Base-by-base conservation (phyloP, 2,888 invertebrate genomes). In the Kuschelorhynchus macadamiae region DNA sequence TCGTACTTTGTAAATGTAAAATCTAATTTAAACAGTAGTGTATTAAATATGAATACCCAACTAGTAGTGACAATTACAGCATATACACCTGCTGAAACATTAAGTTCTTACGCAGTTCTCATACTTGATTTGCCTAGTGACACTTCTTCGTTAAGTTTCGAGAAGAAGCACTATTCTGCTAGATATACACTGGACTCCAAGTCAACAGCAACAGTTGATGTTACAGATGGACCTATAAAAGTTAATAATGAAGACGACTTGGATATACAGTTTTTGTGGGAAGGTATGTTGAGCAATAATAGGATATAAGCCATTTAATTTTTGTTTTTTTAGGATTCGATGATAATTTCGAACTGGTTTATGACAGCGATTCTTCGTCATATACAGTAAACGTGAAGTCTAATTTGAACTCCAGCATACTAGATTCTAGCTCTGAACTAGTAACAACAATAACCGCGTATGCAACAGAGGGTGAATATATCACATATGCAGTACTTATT, bases 251-350 rank as follows among this genome's bases (percentile, higher is more conserved):
- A 18, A 3, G 44, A 18, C 11, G 44, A 17, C 4, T 16, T 44
- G 11, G 21, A 2, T 12, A 21, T 49, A 11, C 20, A 25, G 3
- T 25, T 25, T 25, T 25, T 25, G 25, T 5, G 3, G 3, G 25
- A 25, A 25, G 25, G 25, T 25, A 25, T 25, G 25, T 25, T 25
- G 25, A 3, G 25, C 25, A 25, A 5, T n/a, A n/a, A n/a, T n/a
- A n/a, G n/a, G n/a, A n/a, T n/a, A n/a, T n/a, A n/a, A n/a, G n/a
- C n/a, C n/a, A n/a, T n/a, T n/a, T n/a, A n/a, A n/a, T n/a, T n/a
- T n/a, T n/a, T n/a, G n/a, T n/a, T n/a, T 33, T 72, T 71, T 55
- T 17, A 73, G 72, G 20, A 0, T 72, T 60, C 33, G 50, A 55
- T 20, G n/a, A 33, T 4, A 69, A 71, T 41, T 72, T 74, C 33